Conservation (phyloP, 2,888 invertebrate genomes). For the Pardosa pseudoannulata region DNA sequence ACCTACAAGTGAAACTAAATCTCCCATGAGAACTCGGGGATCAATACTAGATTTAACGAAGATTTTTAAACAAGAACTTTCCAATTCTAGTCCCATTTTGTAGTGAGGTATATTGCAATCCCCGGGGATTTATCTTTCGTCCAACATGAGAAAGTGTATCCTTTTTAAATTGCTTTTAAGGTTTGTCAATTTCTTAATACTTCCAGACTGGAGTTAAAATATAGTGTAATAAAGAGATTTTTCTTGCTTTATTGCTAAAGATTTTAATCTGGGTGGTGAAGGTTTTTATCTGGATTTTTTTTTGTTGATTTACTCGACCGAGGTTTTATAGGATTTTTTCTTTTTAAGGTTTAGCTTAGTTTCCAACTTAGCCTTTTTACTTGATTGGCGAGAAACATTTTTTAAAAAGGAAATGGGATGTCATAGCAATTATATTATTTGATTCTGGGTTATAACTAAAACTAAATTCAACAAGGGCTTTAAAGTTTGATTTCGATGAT, state of each 20-base stretch:
- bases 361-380: too few relatives aligned
- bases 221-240: not conserved
- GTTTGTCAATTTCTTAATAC: constrained; percentile 16
- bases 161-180: constrained; percentile 55
- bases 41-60: constrained; percentile 53
- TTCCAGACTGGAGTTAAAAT: not conserved
- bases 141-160: constrained; percentile 30
- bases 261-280: not conserved
- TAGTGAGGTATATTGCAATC: constrained; percentile 13
- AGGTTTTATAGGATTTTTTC: too few relatives aligned
- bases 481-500: too few relatives aligned
- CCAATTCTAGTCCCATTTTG: constrained; percentile 27
- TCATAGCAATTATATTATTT: too few relatives aligned
- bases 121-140: constrained; percentile 35
- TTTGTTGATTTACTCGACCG: too few relatives aligned
- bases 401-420: too few relatives aligned
- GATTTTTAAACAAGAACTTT: constrained; percentile 46
- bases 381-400: too few relatives aligned
- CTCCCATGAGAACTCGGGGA: constrained; percentile 28
- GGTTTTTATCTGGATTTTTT: too few relatives aligned
- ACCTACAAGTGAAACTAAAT: constrained; percentile 23
- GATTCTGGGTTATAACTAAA: too few relatives aligned
- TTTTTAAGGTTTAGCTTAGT: too few relatives aligned
- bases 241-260: not conserved
- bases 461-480: too few relatives aligned